Evolutionary conservation across 23 tunicate genomes (phyloP), one percentile per base, ranked within the genome.

Genomic region (Ciona savignyi): DNA sequence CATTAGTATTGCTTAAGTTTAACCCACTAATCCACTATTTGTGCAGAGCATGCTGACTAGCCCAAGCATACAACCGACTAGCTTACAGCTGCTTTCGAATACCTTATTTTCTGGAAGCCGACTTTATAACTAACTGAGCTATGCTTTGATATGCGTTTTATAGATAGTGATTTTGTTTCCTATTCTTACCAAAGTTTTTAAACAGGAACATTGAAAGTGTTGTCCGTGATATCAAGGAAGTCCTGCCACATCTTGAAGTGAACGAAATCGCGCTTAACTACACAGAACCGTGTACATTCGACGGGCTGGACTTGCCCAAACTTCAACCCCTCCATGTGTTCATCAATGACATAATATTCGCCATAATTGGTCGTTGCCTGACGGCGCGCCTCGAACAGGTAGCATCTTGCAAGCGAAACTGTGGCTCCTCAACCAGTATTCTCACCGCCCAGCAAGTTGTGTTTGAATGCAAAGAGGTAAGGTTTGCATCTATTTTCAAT

Each of bases 381-480:
- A 72, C 68, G 19, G 63, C 80, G 49, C 63, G 89, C 62, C 70
- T 83, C 22, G 66, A 83, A 33, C 97, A 90, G 60, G 83, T 87
- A 29, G 73, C 76, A 78, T 56, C 83, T 11, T 90, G 87, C 28
- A 70, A 72, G 23, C 65, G 74, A 30, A 74, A 83, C 33, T 78
- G 84, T 67, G 75, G 80, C 1, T 83, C 89, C 22, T 70, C 81
- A 20, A 74, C 86, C 65, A 75, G 88, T 60, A 29, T 90, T 56
- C 73, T 90, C 1, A 90, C 97, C 9, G 89, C 79, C 0, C 82
- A 90, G 34, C 97, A 90, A 74, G 77, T 90, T 3, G 97, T 83
- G 3, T 29, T 66, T 2, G 89, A 90, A 78, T 90, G 90, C 63
- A 90, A 90, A 51, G 97, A 90, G 34, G 86, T 90, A 35, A 62